Conservation (phyloP, 1,140 invertebrate species). For the Penaeus vannamei region DNA sequence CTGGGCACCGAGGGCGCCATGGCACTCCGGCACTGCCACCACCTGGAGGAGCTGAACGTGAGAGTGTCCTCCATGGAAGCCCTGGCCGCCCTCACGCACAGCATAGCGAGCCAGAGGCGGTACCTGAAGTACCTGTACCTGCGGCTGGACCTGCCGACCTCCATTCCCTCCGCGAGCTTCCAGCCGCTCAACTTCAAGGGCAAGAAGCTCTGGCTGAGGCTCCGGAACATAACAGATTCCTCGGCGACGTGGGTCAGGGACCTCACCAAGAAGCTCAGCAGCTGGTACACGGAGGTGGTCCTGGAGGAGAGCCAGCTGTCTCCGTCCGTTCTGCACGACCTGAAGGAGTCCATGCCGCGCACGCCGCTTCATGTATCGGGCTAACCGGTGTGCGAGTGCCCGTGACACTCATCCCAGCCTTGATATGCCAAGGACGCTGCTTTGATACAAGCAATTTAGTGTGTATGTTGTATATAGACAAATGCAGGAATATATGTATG, state of each 20-base stretch:
- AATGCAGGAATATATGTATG: too few relatives aligned
- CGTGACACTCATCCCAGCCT: too few relatives aligned
- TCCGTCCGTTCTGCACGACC: conserved; percentile 28
- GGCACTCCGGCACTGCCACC: conserved; percentile 52
- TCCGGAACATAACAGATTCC: conserved; percentile 31
- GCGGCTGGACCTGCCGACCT: conserved; percentile 34
- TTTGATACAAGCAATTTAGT: too few relatives aligned
- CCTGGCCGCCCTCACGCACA: conserved; percentile 30
- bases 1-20: conserved; percentile 51
- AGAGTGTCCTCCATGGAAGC: conserved; percentile 49
- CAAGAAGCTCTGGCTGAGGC: conserved; percentile 51
- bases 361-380: conserved; percentile 39
- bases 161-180: conserved; percentile 39
- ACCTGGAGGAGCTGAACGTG: conserved; percentile 51
- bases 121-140: conserved; percentile 46
- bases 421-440: too few relatives aligned
- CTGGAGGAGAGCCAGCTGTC: conserved; percentile 49
- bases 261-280: conserved; percentile 24
- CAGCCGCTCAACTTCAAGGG: conserved; percentile 49
- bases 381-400: background rate
- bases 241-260: conserved; percentile 41
- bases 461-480: too few relatives aligned
- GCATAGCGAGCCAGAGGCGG: background rate
- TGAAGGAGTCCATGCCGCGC: conserved; percentile 43
- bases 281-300: conserved; percentile 58